Conservation (phyloP, 2,113 vertebrate genomes). For the Paracanthobrama guichenoti region DNA sequence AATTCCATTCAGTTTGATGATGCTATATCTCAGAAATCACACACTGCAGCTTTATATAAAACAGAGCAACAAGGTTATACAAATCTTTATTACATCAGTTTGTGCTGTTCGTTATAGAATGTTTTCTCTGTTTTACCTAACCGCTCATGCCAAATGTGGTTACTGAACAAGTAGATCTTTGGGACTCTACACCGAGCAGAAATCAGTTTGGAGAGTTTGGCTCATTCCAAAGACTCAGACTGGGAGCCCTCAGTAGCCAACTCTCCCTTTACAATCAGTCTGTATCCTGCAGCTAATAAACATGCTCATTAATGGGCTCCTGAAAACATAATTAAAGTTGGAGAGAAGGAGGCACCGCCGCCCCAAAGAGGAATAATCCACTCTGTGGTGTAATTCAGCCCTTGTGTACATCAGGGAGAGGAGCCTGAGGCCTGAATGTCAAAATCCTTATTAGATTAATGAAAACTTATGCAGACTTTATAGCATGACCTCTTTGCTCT, state of each 20-base stretch:
- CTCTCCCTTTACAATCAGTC: not conserved
- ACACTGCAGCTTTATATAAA: not conserved
- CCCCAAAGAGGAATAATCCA: slow-evolving; percentile 36
- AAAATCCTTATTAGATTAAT: slow-evolving; percentile 47
- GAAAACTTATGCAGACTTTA: slow-evolving; percentile 19
- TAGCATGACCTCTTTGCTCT: slow-evolving; percentile 8
- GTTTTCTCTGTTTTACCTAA: not conserved
- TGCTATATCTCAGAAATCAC: not conserved
- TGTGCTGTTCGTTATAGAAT: not conserved
- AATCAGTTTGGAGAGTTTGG: slow-evolving; percentile 31
- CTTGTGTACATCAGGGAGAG: slow-evolving; percentile 31
- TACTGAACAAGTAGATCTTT: slow-evolving; percentile 12
- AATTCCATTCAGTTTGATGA: not conserved
- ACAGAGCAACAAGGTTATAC: not conserved
- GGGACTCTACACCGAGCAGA: slow-evolving; percentile 5
- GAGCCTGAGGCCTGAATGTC: slow-evolving; percentile 35
- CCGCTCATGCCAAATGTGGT: slow-evolving; percentile 2
- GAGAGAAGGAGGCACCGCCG: slow-evolving; percentile 27
- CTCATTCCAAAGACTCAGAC: not conserved
- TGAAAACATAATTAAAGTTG: slow-evolving; percentile 51
- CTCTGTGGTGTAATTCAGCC: slow-evolving; percentile 38
- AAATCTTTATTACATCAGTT: not conserved
- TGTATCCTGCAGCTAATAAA: slow-evolving; percentile 38
- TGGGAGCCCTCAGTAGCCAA: not conserved
- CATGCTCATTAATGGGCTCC: slow-evolving; percentile 41